Percentiles rank a stretch among this genome's conserved stretches.
These are phyloP conservation scores for Erinaceus europaeus DNA, from an alignment of 2,113 vertebrate genomes.

Conservation along the genomic window DNA sequence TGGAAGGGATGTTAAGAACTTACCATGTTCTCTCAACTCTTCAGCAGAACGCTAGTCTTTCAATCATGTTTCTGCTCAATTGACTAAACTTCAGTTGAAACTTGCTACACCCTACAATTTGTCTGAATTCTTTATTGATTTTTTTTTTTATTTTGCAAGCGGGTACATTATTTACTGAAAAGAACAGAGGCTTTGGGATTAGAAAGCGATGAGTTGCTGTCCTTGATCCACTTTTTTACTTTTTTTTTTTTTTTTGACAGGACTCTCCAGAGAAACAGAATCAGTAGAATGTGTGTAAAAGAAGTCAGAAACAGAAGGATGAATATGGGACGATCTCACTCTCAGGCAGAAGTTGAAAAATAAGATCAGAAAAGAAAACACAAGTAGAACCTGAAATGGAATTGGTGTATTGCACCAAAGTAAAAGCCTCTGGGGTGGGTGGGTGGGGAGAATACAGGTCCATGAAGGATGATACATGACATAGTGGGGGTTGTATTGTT, in stretches of 20 bases:
- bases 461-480: no score
- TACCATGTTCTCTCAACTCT: background rate
- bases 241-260: no score
- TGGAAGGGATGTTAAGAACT: background rate
- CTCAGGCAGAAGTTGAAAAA: no score
- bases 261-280: background rate
- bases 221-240: background rate
- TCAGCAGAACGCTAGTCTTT: background rate
- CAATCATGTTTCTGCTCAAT: background rate
- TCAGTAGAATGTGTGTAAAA: background rate
- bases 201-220: background rate
- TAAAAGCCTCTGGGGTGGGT: no score
- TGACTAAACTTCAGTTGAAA: background rate
- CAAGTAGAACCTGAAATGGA: no score
- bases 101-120: background rate
- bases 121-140: background rate
- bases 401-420: no score
- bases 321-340: no score
- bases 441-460: no score
- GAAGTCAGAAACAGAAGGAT: no score
- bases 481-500: no score
- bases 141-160: slow-evolving; percentile 11
- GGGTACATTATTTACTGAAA: background rate
- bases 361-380: no score
- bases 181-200: background rate